phyloP scores from a whole-genome alignment of 1,140 invertebrate genomes.

The Aphelinus certus region DNA sequence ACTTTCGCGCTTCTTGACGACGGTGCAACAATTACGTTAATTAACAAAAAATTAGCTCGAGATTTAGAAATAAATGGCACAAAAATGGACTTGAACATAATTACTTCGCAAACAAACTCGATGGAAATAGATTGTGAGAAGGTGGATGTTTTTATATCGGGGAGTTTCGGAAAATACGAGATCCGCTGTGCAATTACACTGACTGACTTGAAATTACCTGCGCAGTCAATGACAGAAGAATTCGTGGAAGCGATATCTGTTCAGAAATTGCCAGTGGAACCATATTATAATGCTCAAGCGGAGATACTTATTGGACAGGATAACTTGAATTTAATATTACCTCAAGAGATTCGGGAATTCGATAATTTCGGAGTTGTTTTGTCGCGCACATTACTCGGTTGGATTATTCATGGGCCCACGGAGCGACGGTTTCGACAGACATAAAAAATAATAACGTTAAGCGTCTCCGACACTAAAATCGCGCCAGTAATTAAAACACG shows the following conservation, averaged over 20 bases:
- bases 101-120: too few relatives aligned
- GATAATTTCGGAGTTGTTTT: conserved; percentile 8
- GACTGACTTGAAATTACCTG: conserved; percentile 11
- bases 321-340: conserved; percentile 27
- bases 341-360: conserved; percentile 7
- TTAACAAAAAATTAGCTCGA: conserved; percentile 10
- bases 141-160: too few relatives aligned
- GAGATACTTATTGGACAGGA: conserved; percentile 43
- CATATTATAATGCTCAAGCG: conserved; percentile 1
- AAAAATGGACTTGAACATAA: too few relatives aligned
- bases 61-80: conserved; percentile 13
- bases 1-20: conserved; percentile 35
- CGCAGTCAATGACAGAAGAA: conserved; percentile 11
- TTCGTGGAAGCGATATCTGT: conserved; percentile 12
- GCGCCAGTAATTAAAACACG: neutral
- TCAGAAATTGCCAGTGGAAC: neutral
- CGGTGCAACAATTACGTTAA: conserved; percentile 31
- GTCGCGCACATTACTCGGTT: conserved; percentile 32
- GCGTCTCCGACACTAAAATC: neutral
- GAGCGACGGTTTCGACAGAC: neutral
- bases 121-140: too few relatives aligned
- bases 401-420: conserved; percentile 36
- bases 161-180: neutral
- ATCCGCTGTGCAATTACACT: neutral
- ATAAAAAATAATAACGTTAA: too few relatives aligned